A percentile compares a stretch with the other conserved stretches of the same genome.
Conservation (phyloP, 2,888 invertebrate species). For the Nomada goodeniana region DNA sequence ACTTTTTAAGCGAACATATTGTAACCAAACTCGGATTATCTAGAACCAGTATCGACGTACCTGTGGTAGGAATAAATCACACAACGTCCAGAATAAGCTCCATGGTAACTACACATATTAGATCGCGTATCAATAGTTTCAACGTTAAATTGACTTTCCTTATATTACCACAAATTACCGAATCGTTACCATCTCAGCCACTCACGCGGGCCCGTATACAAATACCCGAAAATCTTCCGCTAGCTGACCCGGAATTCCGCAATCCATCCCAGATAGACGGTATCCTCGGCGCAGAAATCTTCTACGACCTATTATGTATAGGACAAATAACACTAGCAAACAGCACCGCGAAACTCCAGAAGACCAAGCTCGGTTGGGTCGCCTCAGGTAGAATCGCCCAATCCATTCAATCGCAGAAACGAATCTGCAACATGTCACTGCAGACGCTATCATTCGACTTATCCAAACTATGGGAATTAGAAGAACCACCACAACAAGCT, state of each 20-base stretch:
- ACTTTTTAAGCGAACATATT: background rate
- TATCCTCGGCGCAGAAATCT: background rate
- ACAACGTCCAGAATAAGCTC: background rate
- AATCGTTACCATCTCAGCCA: no score
- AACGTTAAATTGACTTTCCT: background rate
- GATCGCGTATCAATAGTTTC: background rate
- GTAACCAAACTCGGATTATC: no score
- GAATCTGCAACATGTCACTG: background rate
- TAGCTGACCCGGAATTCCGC: background rate
- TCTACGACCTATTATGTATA: background rate
- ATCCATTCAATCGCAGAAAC: no score
- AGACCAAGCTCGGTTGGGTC: background rate
- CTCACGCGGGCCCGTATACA: no score
- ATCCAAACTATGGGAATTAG: slow-evolving; percentile 36
- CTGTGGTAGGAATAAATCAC: background rate
- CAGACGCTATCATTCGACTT: background rate
- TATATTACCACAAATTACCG: no score
- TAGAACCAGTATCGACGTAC: background rate
- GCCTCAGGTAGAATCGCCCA: background rate
- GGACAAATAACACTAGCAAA: background rate
- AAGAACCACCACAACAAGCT: background rate
- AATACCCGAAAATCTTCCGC: background rate
- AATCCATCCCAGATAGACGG: background rate
- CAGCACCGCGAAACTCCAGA: background rate
- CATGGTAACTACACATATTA: background rate